Evolutionary conservation across 1,140 invertebrate species (phyloP).

Genomic region (Pararge aegeria): DNA sequence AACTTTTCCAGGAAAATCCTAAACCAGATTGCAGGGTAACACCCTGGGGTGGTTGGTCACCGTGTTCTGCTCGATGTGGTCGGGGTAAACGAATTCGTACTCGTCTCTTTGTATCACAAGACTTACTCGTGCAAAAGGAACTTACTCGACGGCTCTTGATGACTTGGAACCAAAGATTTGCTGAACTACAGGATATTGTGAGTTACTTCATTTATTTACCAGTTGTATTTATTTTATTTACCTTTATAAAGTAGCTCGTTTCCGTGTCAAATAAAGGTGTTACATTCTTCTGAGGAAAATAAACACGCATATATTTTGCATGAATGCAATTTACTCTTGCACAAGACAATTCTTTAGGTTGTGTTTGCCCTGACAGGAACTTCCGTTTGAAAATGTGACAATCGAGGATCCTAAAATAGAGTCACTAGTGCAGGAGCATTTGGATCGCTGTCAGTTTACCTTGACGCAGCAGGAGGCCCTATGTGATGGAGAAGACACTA

Average conservation of each 20-base stretch:
- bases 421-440: conserved; percentile 46
- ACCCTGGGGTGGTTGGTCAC: conserved; percentile 88
- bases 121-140: conserved; percentile 38
- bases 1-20: conserved; percentile 43
- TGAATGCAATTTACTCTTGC: too few species aligned
- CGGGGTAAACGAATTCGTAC: conserved; percentile 84
- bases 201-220: conserved; percentile 20
- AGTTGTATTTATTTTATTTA: too few species aligned
- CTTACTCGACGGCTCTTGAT: conserved; percentile 40
- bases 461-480: conserved; percentile 63
- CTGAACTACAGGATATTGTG: conserved; percentile 52
- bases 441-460: conserved; percentile 61
- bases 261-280: too few species aligned
- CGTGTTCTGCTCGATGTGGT: conserved; percentile 90
- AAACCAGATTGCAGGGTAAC: conserved; percentile 83
- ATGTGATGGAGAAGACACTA: conserved; percentile 56
- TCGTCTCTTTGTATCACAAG: conserved; percentile 68
- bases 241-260: too few species aligned
- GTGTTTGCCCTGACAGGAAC: conserved; percentile 47
- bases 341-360: background rate
- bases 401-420: conserved; percentile 72
- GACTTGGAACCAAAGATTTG: conserved; percentile 54
- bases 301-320: too few species aligned
- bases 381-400: conserved; percentile 77
- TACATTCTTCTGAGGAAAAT: too few species aligned